Evolutionary conservation across 2,113 vertebrate genomes (phyloP).

Genomic region (Malurus alboscapulatus): DNA sequence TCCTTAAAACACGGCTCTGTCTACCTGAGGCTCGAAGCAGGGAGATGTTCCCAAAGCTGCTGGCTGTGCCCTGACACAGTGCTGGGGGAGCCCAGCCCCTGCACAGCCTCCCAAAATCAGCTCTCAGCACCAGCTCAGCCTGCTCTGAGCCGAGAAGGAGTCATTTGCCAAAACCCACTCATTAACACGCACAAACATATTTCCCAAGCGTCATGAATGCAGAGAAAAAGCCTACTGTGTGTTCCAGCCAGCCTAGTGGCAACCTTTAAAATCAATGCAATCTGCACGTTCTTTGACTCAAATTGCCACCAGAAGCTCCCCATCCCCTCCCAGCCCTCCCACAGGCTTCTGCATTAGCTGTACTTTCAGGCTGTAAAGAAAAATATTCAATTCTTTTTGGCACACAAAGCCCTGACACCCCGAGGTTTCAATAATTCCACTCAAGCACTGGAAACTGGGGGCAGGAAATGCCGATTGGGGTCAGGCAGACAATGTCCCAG

Average conservation of each 20-base stretch:
- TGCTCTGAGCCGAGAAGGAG: background rate
- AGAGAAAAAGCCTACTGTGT: background rate
- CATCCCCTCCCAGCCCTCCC: background rate
- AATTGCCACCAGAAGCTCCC: background rate
- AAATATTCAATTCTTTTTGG: background rate
- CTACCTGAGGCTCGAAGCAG: background rate
- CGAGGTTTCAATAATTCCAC: background rate
- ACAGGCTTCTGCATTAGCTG: background rate
- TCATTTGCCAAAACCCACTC: background rate
- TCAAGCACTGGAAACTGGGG: accelerated
- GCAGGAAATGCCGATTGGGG: background rate
- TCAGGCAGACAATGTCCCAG: background rate
- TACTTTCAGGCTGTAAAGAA: background rate
- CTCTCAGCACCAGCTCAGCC: background rate
- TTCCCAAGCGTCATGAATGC: background rate
- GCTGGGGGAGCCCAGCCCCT: background rate
- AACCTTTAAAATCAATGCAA: slow-evolving; percentile 10
- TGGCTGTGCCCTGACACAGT: background rate
- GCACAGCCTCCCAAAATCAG: background rate
- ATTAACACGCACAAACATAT: background rate
- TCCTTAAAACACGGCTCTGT: background rate
- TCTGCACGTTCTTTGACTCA: background rate
- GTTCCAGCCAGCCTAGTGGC: background rate
- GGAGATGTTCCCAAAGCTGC: no score
- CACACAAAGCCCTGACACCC: background rate